Evolutionary conservation across 2,888 invertebrate genomes (phyloP), one percentile per base, ranked within the genome.

Genomic region (Hypercompe scribonia): DNA sequence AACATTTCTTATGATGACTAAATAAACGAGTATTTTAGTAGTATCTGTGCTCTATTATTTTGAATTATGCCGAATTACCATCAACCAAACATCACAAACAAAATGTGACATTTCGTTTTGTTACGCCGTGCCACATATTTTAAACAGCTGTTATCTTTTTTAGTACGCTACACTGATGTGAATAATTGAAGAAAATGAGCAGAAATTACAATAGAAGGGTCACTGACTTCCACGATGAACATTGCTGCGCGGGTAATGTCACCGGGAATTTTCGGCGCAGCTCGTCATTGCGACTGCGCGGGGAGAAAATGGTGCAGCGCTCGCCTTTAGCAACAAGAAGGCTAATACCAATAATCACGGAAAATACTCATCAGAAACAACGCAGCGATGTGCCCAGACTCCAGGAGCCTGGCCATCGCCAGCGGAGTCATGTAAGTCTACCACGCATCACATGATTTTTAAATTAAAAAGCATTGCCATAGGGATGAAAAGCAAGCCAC

Each of bases 221-320:
- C 81, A 84, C 91, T 78, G 95, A 95, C 83, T 94, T 91, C 87
- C 94, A 95, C 88, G 95, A 95, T 91, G 95, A 95, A 84, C 92
- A 93, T 85, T 95, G 93, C 90, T 95, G 95, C 92, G 92, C 95
- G 91, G 94, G 93, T 89, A 94, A 95, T 93, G 91, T 93, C 94
- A 92, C 93, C 90, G 90, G 96, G 87, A 91, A 94, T 87, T 96
- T 97, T 90, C 96, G 96, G 80, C 97, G 97, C 90, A 96, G 97
- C 84, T 95, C 96, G 74, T 97, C 97, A 90, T 91, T 97, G 96
- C 97, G 97, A 88, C 90, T 97, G 96, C 97, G 97, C 92, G 97
- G 96, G 88, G 96, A 96, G 93, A 95, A 96, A 92, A 95, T 95
- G 94, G 92, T 95, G 93, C 95, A 94, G 87, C 95, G 95, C 80